phyloP scores from a whole-genome alignment of 2,888 invertebrate genomes.

The Craniophora ligustri region DNA sequence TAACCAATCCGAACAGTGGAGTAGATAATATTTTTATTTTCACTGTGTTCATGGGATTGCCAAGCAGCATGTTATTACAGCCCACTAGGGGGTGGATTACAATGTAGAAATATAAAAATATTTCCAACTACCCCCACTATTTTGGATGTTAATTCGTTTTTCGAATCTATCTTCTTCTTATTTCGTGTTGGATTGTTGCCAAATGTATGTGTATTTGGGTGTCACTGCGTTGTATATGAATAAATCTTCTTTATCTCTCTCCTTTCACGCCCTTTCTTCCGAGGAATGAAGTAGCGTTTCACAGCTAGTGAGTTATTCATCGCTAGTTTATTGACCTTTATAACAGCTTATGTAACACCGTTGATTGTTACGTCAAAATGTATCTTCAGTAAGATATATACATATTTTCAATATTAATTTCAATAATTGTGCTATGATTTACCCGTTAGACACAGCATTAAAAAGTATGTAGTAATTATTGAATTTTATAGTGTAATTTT shows the following conservation, averaged over 20 bases:
- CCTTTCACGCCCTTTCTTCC: slow-evolving; percentile 39
- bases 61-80: slow-evolving; percentile 73
- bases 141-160: slow-evolving; percentile 64
- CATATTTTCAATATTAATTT: too few relatives aligned
- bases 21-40: slow-evolving; percentile 75
- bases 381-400: too few relatives aligned
- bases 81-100: slow-evolving; percentile 55
- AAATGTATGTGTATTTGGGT: slow-evolving; percentile 49
- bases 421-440: too few relatives aligned
- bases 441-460: too few relatives aligned
- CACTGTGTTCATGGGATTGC: slow-evolving; percentile 69
- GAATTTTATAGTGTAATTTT: too few relatives aligned
- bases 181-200: slow-evolving; percentile 63
- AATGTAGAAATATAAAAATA: slow-evolving; percentile 70
- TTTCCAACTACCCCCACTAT: slow-evolving; percentile 57
- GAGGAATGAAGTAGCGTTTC: slow-evolving; percentile 32
- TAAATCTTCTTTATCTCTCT: slow-evolving; percentile 48
- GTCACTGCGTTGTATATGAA: slow-evolving; percentile 29
- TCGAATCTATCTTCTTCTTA: slow-evolving; percentile 66
- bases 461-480: too few relatives aligned
- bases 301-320: slow-evolving; percentile 23
- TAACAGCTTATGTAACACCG: background rate
- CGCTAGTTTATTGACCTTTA: slow-evolving; percentile 21
- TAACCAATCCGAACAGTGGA: slow-evolving; percentile 59
- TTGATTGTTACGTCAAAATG: too few relatives aligned